A percentile compares a stretch with the other conserved stretches of the same genome.
These are phyloP conservation scores for Lycocorax pyrrhopterus DNA, from an alignment of 2,113 vertebrate genomes.

Conservation along the genomic window DNA sequence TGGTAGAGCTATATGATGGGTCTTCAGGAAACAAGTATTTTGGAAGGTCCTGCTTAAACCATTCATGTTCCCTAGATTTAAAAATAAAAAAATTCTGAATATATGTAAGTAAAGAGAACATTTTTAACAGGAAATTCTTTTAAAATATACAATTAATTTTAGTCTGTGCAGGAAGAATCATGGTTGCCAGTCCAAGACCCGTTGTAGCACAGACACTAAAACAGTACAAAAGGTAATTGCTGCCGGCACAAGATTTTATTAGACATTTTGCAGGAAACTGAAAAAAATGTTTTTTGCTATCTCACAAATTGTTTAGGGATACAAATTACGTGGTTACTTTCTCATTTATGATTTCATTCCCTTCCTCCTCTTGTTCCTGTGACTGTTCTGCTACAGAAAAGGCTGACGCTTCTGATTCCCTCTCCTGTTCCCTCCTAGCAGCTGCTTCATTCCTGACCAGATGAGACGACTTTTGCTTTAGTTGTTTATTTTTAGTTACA, in stretches of 20 bases:
- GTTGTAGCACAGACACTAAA: neutral
- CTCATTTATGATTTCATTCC: neutral
- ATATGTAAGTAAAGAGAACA: neutral
- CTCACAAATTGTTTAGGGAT: neutral
- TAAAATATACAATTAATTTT: neutral
- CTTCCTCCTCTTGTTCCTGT: neutral
- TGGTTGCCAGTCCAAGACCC: neutral
- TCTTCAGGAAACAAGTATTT: conserved; percentile 98
- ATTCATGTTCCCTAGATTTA: conserved; percentile 89
- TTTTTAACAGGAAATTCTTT: neutral
- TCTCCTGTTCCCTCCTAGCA: neutral
- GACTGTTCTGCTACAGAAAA: neutral
- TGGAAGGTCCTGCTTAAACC: conserved; percentile 96
- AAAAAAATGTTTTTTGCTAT: neutral
- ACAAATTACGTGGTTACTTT: neutral
- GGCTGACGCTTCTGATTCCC: neutral
- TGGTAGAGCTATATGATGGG: conserved; percentile 91
- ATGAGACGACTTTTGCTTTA: neutral
- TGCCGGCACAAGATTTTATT: neutral
- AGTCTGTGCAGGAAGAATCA: neutral
- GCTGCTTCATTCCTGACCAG: neutral
- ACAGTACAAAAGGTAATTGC: neutral
- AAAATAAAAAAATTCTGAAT: neutral
- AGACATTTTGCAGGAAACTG: neutral
- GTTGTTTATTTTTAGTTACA: neutral